A percentile compares a stretch with the other conserved stretches of the same genome.
These are phyloP conservation scores for Pelobates cultripes DNA, from an alignment of 2,797 vertebrate species.

Conservation along the genomic window DNA sequence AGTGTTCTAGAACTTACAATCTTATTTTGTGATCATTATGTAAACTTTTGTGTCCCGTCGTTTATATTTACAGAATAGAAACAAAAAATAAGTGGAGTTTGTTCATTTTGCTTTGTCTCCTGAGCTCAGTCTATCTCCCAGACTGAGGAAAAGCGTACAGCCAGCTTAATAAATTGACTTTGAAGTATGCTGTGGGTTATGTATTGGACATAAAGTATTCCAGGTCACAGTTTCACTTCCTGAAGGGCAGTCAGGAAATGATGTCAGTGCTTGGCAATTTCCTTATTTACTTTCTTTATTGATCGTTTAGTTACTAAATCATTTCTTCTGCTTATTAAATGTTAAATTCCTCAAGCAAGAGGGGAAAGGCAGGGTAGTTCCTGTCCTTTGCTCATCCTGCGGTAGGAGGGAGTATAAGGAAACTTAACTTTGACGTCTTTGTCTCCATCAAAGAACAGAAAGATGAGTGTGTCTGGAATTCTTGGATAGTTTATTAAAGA, in stretches of 20 bases:
- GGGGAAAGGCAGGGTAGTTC: constrained; percentile 22
- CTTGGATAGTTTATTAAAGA: constrained; percentile 22
- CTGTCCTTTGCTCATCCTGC: constrained; percentile 49
- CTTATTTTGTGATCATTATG: no score
- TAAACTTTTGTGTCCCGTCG: no score
- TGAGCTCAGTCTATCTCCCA: not conserved
- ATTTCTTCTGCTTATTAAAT: constrained; percentile 41
- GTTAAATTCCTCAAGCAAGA: constrained; percentile 31
- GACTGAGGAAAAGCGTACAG: not conserved
- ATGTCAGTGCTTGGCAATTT: constrained; percentile 21
- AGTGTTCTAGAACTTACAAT: no score
- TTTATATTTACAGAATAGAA: no score
- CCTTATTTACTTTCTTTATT: constrained; percentile 44
- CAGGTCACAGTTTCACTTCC: constrained; percentile 11
- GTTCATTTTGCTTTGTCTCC: not conserved
- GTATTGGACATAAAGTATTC: constrained; percentile 12
- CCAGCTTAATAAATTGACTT: not conserved
- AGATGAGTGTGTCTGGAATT: constrained; percentile 33
- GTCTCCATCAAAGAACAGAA: constrained; percentile 34
- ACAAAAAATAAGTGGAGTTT: no score
- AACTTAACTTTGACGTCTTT: constrained; percentile 42
- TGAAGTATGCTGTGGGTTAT: constrained; percentile 3
- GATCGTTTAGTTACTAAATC: constrained; percentile 27
- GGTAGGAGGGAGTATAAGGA: constrained; percentile 38
- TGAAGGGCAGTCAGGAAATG: constrained; percentile 23